A percentile compares a stretch with the other conserved stretches of the same genome.
Evolutionary conservation across 2,797 vertebrate species (phyloP).

Genomic region (Sarcophilus harrisii): DNA sequence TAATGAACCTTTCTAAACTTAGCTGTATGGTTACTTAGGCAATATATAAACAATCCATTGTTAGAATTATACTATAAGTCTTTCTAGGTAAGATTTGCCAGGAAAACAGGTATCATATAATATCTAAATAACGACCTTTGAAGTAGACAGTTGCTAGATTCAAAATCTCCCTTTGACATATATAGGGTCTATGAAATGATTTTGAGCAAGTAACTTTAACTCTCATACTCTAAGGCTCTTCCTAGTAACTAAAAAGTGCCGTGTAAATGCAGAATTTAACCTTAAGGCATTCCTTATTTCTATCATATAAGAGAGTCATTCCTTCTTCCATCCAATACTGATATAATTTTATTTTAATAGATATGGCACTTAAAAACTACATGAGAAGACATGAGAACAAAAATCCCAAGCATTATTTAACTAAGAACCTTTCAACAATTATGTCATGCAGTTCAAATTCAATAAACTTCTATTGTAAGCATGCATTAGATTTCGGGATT

Average conservation of each 20-base stretch:
- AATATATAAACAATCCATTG: background rate
- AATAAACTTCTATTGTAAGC: background rate
- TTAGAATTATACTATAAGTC: background rate
- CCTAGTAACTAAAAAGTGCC: background rate
- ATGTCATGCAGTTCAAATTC: background rate
- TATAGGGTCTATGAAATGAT: background rate
- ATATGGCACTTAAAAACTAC: background rate
- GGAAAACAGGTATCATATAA: background rate
- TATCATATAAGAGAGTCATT: background rate
- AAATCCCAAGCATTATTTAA: background rate
- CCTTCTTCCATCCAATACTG: background rate
- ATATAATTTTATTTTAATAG: background rate
- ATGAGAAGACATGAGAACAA: background rate
- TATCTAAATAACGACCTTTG: background rate
- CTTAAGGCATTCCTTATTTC: background rate
- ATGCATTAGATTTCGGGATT: background rate
- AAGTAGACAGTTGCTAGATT: background rate
- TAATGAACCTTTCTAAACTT: background rate
- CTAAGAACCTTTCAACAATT: background rate
- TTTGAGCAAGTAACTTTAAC: background rate
- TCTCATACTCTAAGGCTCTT: background rate
- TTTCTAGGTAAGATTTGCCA: background rate
- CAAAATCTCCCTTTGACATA: background rate
- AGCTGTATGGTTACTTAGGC: background rate
- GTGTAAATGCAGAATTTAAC: background rate